Evolutionary conservation across 2,113 vertebrate species (phyloP).

Genomic region (Todiramphus chloris): DNA sequence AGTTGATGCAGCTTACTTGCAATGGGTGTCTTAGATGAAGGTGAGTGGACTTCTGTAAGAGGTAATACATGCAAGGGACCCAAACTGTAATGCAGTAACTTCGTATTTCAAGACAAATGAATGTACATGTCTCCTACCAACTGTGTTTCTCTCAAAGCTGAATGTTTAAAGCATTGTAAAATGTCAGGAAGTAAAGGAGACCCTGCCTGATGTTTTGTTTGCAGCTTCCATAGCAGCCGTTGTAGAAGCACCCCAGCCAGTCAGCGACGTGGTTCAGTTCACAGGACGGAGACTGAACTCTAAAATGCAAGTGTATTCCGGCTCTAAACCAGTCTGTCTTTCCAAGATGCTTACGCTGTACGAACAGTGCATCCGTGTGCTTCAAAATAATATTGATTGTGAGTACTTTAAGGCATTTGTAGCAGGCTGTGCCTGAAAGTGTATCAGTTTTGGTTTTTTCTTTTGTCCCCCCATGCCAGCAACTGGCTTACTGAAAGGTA

Average conservation of each 20-base stretch:
- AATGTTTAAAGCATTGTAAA: background rate
- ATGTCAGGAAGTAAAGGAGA: background rate
- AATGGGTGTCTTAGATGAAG: background rate
- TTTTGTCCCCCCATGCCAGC: background rate
- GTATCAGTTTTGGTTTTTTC: background rate
- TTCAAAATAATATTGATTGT: conserved; percentile 91
- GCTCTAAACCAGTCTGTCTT: conserved; percentile 79
- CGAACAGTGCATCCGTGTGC: conserved; percentile 86
- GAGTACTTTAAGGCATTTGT: conserved; percentile 58
- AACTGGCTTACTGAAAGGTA: background rate
- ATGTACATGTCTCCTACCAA: background rate
- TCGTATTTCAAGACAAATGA: background rate
- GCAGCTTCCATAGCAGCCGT: background rate
- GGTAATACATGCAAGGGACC: accelerated
- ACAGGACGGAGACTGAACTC: conserved; percentile 84
- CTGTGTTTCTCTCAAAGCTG: background rate
- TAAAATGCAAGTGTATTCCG: conserved; percentile 92
- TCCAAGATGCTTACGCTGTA: conserved; percentile 85
- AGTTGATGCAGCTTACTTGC: background rate
- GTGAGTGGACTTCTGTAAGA: background rate
- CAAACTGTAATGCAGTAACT: background rate
- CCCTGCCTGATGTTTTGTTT: background rate
- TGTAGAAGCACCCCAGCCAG: background rate
- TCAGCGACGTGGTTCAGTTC: conserved; percentile 68
- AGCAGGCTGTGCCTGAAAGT: background rate